Conservation (phyloP, 2,113 vertebrate species). For the Athene noctua region DNA sequence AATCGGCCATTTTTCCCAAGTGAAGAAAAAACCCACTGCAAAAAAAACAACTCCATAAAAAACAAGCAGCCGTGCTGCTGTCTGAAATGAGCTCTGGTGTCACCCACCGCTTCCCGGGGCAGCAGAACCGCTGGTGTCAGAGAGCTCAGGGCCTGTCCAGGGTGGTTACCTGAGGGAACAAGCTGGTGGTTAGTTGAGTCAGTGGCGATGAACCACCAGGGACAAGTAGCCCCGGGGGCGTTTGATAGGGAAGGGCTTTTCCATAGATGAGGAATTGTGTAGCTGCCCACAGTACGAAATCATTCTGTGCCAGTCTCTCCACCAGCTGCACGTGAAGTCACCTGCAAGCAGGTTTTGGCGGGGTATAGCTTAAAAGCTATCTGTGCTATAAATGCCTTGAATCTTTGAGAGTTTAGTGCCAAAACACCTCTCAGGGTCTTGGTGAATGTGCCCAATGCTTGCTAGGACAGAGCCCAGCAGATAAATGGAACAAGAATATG, state of each 20-base stretch:
- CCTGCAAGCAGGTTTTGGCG: not conserved
- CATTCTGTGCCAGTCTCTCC: not conserved
- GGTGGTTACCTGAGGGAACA: not conserved
- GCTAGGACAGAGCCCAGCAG: not conserved
- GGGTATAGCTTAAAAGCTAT: not conserved
- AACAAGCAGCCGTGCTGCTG: fast-evolving
- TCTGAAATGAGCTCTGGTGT: not conserved
- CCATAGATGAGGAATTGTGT: not conserved
- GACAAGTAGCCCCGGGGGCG: not conserved
- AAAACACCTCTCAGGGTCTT: not conserved
- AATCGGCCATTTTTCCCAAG: not conserved
- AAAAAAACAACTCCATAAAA: too few species aligned
- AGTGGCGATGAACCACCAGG: fast-evolving
- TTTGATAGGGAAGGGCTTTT: not conserved
- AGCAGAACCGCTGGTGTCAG: fast-evolving
- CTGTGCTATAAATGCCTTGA: not conserved
- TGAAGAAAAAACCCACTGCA: not conserved
- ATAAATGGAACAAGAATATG: not conserved
- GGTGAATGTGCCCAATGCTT: not conserved
- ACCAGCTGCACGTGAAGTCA: not conserved
- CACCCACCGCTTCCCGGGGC: fast-evolving
- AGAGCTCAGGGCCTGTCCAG: not conserved
- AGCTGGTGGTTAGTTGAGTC: not conserved
- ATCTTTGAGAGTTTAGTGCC: not conserved
- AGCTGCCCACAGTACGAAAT: not conserved